These are phyloP conservation scores for Lipophrys pholis DNA, from an alignment of 2,113 vertebrate species.

Conservation along the genomic window DNA sequence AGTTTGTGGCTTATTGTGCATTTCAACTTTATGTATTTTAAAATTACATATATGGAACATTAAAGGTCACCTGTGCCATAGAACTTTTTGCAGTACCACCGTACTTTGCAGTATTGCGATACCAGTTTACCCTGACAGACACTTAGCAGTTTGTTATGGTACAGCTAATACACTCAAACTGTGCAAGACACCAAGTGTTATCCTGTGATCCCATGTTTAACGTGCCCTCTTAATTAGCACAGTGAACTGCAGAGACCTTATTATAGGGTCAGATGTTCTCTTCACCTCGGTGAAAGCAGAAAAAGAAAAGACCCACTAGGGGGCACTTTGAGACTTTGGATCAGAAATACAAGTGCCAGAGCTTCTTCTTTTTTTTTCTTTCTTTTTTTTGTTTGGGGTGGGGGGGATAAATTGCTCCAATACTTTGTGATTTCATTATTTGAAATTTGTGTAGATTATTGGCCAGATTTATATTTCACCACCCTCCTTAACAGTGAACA, in stretches of 20 bases:
- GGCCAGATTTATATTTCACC: not conserved
- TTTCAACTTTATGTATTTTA: too few relatives aligned
- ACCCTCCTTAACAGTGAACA: not conserved
- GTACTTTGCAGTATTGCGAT: constrained; percentile 3
- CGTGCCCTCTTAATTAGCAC: constrained; percentile 63
- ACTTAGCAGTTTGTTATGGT: constrained; percentile 56
- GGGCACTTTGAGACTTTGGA: constrained; percentile 80
- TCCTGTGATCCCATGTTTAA: constrained; percentile 51
- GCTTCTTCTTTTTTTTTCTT: not conserved
- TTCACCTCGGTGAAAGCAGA: constrained; percentile 11
- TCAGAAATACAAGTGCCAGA: constrained; percentile 13
- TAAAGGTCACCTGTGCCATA: too few relatives aligned
- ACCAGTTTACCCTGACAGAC: constrained; percentile 56
- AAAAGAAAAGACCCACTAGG: constrained; percentile 65
- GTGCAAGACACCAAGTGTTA: constrained; percentile 52
- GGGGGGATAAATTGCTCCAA: not conserved
- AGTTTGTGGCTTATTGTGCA: too few relatives aligned
- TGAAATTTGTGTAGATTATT: not conserved
- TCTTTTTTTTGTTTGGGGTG: not conserved
- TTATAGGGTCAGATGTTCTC: constrained; percentile 40
- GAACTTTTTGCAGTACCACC: too few relatives aligned
- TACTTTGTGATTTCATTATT: constrained; percentile 13
- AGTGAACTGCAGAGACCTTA: constrained; percentile 54
- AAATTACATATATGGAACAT: too few relatives aligned
- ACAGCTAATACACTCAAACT: constrained; percentile 49